Evolutionary conservation across 92 coral and sea anemone genomes (phyloP).

Genomic region (Palythoa grandiflora): DNA sequence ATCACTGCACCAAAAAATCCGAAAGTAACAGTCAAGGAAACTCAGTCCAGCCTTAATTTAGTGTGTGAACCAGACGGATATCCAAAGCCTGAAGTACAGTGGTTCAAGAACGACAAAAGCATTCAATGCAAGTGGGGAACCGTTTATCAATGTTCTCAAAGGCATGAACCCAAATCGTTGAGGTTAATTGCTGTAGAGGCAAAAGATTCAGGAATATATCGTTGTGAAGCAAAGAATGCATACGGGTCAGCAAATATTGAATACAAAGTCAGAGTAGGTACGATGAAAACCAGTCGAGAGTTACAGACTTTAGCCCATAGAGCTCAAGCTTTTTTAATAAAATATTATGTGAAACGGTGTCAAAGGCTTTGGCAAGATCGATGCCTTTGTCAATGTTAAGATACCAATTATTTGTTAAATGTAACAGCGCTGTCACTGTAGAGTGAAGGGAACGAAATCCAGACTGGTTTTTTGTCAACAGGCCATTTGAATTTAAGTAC

Average conservation of each 20-base stretch:
- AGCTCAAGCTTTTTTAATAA: too few species aligned
- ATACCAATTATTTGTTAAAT: too few species aligned
- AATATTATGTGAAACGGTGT: too few species aligned
- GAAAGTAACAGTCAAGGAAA: background rate
- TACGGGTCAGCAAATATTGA: constrained; percentile 4
- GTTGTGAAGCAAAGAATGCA: constrained; percentile 8
- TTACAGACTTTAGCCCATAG: too few species aligned
- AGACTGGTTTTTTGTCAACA: too few species aligned
- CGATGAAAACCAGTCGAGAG: too few species aligned
- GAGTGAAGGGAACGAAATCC: too few species aligned
- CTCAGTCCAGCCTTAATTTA: background rate
- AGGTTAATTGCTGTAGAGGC: background rate
- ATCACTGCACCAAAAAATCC: background rate
- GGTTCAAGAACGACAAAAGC: constrained; percentile 18
- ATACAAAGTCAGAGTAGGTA: constrained; percentile 8
- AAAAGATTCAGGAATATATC: constrained; percentile 16
- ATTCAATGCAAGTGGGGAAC: constrained; percentile 17
- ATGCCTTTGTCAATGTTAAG: too few species aligned
- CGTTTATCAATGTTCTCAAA: background rate
- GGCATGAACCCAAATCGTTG: background rate
- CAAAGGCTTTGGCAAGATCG: too few species aligned
- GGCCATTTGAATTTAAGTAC: too few species aligned
- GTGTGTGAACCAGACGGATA: constrained; percentile 6
- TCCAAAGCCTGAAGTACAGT: background rate
- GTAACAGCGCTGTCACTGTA: too few species aligned